Base-by-base conservation (phyloP, 2,888 invertebrate genomes). In the Conomelus anceps region DNA sequence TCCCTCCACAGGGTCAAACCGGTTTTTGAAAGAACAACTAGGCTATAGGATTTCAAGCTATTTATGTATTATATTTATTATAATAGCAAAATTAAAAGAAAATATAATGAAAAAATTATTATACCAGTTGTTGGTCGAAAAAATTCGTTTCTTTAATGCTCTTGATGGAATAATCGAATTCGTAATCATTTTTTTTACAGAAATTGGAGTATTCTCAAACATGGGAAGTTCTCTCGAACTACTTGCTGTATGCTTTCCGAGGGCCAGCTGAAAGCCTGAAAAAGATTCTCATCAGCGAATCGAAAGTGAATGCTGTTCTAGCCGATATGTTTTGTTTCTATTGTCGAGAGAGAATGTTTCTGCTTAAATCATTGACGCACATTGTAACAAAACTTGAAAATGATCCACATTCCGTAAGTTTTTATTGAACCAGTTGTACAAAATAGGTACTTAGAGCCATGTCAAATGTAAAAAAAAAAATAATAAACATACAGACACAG, bases 301-400 rank as follows among this genome's bases (percentile, higher is more conserved):
- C 85, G 22, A 90, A 90, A 86, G 87, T 85, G 13, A 86, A 89
- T 26, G 88, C 84, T 24, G 88, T 90, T 20, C 34, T 90, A 23
- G 87, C 89, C 20, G 90, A 90, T 84, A 24, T 90, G 22, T 87
- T 88, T 85, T 90, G 89, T 26, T 90, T 90, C 88, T 90, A 90
- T 86, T 90, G 29, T n/a, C 87, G 90, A 24, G 90, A 90, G 86
- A 29, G 90, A 22, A 89, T 88, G 89, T 90, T 90, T 41, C 23
- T 89, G 34, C 89, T 90, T 23, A 90, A 90, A 63, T 89, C 87
- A 34, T 29, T 88, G 7, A 87, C 86, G 23, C 87, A 89, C 22
- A 88, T 90, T 88, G 34, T 90, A 6, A 86, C 89, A 9, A 90
- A 89, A 63, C 24, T 87, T 26, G 84, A 29, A 11, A 85, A 85